phyloP scores from a whole-genome alignment of 2,797 vertebrate genomes.

The Coracias cyanogaster region DNA sequence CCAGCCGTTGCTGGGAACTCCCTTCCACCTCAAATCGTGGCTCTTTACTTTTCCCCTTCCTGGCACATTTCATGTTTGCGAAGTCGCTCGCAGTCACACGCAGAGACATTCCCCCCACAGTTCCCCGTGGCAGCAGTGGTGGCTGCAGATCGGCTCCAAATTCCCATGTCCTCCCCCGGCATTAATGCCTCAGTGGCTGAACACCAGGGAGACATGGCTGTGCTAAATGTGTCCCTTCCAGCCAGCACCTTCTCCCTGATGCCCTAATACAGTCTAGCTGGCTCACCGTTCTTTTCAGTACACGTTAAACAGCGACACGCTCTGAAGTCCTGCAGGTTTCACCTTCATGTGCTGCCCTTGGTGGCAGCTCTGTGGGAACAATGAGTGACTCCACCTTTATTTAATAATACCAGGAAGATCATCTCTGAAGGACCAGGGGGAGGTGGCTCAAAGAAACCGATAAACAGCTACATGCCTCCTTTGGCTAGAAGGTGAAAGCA shows the following conservation, averaged over 20 bases:
- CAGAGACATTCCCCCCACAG: neutral
- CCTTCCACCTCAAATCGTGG: rapidly evolving
- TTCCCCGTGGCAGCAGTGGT: neutral
- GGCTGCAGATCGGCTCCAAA: neutral
- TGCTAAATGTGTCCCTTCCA: slow-evolving; percentile 61
- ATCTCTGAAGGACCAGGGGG: neutral
- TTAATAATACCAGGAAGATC: neutral
- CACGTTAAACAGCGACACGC: neutral
- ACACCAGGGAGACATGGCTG: neutral
- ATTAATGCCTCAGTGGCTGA: slow-evolving; percentile 21
- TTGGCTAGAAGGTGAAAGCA: neutral
- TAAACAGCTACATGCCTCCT: neutral
- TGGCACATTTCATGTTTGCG: neutral
- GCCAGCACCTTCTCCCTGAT: slow-evolving; percentile 3
- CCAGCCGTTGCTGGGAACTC: neutral
- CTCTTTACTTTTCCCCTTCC: neutral
- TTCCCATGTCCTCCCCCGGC: neutral
- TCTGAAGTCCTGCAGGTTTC: neutral
- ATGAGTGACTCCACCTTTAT: neutral
- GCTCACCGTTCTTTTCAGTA: neutral
- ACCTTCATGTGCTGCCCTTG: slow-evolving; percentile 30
- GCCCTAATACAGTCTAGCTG: slow-evolving; percentile 41
- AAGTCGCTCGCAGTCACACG: rapidly evolving
- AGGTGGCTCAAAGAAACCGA: neutral
- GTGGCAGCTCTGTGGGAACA: neutral